A percentile compares a stretch with the other conserved stretches of the same genome.
phyloP scores from a whole-genome alignment of 2,797 vertebrate genomes.

The Malurus leucopterus region DNA sequence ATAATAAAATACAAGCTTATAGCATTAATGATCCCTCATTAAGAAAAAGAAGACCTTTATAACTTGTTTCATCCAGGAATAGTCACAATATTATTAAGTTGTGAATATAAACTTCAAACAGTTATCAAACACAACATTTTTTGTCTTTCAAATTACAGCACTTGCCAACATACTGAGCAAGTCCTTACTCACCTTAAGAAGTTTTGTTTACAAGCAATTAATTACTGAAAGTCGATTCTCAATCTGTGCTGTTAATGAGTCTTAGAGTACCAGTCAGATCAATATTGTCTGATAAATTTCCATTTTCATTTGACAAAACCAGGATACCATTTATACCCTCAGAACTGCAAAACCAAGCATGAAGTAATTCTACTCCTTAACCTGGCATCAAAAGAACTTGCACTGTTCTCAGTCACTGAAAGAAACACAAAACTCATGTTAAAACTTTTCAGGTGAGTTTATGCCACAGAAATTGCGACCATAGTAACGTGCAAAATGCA shows the following conservation, averaged over 20 bases:
- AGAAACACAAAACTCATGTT: background rate
- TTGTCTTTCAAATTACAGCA: background rate
- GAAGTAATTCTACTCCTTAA: background rate
- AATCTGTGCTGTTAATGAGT: constrained; percentile 37
- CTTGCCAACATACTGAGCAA: background rate
- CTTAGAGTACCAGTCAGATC: background rate
- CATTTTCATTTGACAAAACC: background rate
- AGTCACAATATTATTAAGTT: background rate
- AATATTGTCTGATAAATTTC: constrained; percentile 11
- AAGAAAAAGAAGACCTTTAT: background rate
- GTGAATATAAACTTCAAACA: background rate
- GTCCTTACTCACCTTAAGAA: background rate
- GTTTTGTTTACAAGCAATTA: constrained; percentile 24
- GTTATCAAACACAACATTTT: background rate
- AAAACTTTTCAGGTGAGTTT: background rate
- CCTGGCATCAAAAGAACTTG: background rate
- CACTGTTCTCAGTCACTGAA: background rate
- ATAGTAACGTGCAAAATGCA: background rate
- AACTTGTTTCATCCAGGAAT: background rate
- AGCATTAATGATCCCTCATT: background rate
- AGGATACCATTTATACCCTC: background rate
- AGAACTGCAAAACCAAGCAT: background rate
- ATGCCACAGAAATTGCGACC: background rate
- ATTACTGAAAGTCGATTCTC: constrained; percentile 29
- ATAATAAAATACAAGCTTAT: background rate